Evolutionary conservation across 2,888 invertebrate genomes (phyloP).

Genomic region (Podabrus alpinus): DNA sequence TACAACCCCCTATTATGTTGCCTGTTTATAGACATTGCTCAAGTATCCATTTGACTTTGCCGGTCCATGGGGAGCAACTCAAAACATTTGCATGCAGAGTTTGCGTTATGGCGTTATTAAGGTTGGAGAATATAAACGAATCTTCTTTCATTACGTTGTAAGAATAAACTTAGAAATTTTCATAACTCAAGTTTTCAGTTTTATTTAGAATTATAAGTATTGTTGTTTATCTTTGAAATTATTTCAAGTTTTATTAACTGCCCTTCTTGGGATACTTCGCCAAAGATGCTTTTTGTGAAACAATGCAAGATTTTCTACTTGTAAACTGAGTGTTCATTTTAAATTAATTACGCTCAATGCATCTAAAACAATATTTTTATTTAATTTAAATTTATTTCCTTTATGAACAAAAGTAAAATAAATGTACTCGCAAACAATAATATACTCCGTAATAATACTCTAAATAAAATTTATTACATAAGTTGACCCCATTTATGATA

Average conservation of each 20-base stretch:
- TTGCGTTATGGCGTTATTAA: conserved; percentile 30
- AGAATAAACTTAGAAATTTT: conserved; percentile 28
- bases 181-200: conserved; percentile 14
- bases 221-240: background rate
- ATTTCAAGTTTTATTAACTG: background rate
- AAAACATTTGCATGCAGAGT: conserved; percentile 31
- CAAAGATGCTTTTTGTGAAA: background rate
- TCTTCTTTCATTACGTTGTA: conserved; percentile 29
- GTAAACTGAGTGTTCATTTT: background rate
- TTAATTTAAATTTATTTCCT: background rate
- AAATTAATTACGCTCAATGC: background rate
- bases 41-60: conserved; percentile 30
- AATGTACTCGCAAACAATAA: conserved; percentile 10
- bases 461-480: conserved; percentile 23
- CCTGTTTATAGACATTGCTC: conserved; percentile 29
- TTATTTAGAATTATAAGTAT: conserved; percentile 1
- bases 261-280: background rate
- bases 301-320: background rate
- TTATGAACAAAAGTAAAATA: conserved; percentile 1
- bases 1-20: conserved; percentile 24
- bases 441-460: conserved; percentile 18
- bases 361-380: background rate
- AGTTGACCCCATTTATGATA: conserved; percentile 24
- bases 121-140: conserved; percentile 30
- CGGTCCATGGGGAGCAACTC: conserved; percentile 25